Evolutionary conservation across 2,888 invertebrate species (phyloP).

Genomic region (Acronicta psi): DNA sequence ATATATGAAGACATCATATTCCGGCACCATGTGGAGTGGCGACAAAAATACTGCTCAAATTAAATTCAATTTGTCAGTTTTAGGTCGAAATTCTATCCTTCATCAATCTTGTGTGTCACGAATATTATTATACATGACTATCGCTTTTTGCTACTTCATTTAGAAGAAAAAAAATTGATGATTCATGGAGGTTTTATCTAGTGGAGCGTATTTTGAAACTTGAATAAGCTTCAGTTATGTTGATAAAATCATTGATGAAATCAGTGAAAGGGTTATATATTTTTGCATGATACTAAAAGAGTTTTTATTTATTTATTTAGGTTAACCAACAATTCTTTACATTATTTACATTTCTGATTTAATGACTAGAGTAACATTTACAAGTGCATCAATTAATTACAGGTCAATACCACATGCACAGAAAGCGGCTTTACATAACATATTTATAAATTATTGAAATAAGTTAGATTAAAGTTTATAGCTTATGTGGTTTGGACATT

Average conservation of each 20-base stretch:
- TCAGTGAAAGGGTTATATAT: too few relatives aligned
- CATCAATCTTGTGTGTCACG: conserved; percentile 30
- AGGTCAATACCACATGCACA: too few relatives aligned
- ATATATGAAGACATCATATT: conserved; percentile 61
- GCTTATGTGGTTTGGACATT: too few relatives aligned
- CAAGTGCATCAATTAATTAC: too few relatives aligned
- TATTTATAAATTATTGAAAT: too few relatives aligned
- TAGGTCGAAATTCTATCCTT: conserved; percentile 19
- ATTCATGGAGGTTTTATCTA: conserved; percentile 8
- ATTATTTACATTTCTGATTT: too few relatives aligned
- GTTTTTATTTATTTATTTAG: too few relatives aligned
- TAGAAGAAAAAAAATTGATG: conserved; percentile 4
- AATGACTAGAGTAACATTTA: too few relatives aligned
- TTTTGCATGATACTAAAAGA: too few relatives aligned
- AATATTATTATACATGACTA: conserved; percentile 25
- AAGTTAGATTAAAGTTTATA: too few relatives aligned
- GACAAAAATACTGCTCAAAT: conserved; percentile 50
- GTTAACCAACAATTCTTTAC: too few relatives aligned
- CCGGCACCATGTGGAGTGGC: conserved; percentile 59
- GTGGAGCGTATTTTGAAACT: conserved; percentile 5
- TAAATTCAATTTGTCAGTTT: conserved; percentile 42
- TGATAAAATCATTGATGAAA: neutral
- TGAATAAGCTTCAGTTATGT: conserved; percentile 8
- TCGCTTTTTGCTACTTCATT: conserved; percentile 15
- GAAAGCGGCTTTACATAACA: too few relatives aligned